Conservation (phyloP, 1,140 invertebrate genomes). For the Alviniconcha marisindica region DNA sequence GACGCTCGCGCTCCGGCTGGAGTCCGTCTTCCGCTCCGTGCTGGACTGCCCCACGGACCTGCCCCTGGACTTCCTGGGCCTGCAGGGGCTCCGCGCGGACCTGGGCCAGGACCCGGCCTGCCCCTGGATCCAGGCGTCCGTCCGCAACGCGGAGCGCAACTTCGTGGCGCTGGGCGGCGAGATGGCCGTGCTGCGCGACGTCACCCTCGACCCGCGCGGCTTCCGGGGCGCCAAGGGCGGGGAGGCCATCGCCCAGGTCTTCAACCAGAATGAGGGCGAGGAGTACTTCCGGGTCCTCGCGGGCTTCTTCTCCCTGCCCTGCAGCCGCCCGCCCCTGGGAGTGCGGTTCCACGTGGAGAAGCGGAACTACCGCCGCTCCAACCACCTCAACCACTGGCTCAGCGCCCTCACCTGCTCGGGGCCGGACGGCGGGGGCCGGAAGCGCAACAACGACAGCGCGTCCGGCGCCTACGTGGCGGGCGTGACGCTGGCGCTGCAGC, state of each 20-base stretch:
- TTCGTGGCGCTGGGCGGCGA: constrained; percentile 48
- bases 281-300: constrained; percentile 54
- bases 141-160: constrained; percentile 32
- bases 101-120: constrained; percentile 28
- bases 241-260: constrained; percentile 55
- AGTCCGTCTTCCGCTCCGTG: not conserved
- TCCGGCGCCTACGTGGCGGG: not conserved
- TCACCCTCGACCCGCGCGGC: constrained; percentile 42
- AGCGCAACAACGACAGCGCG: not conserved
- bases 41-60: constrained; percentile 2
- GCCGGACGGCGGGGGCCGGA: not conserved
- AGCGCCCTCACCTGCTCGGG: not conserved
- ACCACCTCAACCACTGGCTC: constrained; percentile 40
- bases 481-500: constrained; percentile 49
- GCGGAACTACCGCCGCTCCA: constrained; percentile 18
- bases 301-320: constrained; percentile 57
- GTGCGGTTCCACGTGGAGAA: constrained; percentile 3
- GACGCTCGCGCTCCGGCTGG: not conserved
- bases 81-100: constrained; percentile 25
- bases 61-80: constrained; percentile 18
- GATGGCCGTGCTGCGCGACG: constrained; percentile 48
- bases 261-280: constrained; percentile 56
- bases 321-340: constrained; percentile 6
- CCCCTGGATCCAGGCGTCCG: constrained; percentile 38
- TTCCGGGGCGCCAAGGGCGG: constrained; percentile 52